A percentile compares a stretch with the other conserved stretches of the same genome.
Conservation (phyloP, 2,888 invertebrate genomes). For the Lapara coniferarum region DNA sequence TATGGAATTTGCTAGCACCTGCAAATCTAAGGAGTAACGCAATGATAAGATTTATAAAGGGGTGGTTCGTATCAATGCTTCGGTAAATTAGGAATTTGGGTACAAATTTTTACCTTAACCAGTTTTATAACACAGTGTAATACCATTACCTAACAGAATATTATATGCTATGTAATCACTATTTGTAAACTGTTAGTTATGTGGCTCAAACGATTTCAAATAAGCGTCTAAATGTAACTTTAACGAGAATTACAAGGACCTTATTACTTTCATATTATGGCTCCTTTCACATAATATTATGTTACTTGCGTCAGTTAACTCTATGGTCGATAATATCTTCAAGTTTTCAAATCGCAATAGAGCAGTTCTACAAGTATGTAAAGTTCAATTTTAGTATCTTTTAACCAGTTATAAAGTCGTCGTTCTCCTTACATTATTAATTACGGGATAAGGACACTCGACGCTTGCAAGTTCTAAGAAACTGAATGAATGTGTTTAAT, state of each 20-base stretch:
- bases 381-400: neutral
- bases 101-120: conserved; percentile 27
- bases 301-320: neutral
- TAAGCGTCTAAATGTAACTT: neutral
- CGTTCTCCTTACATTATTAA: conserved; percentile 40
- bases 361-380: neutral
- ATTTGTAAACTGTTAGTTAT: conserved; percentile 3
- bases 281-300: neutral
- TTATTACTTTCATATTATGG: conserved; percentile 8
- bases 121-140: conserved; percentile 26
- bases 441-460: conserved; percentile 58
- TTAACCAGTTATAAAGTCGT: neutral
- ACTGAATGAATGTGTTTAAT: conserved; percentile 70
- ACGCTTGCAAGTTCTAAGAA: conserved; percentile 64
- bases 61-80: conserved; percentile 26
- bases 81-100: conserved; percentile 25
- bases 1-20: conserved; percentile 26
- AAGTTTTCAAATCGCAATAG: neutral
- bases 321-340: conserved; percentile 6
- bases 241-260: neutral
- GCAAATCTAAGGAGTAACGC: conserved; percentile 22
- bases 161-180: conserved; percentile 22
- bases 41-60: conserved; percentile 25
- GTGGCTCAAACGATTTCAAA: neutral
- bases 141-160: conserved; percentile 27